Conservation (phyloP, 2,797 vertebrate species). For the Apogon talboti region DNA sequence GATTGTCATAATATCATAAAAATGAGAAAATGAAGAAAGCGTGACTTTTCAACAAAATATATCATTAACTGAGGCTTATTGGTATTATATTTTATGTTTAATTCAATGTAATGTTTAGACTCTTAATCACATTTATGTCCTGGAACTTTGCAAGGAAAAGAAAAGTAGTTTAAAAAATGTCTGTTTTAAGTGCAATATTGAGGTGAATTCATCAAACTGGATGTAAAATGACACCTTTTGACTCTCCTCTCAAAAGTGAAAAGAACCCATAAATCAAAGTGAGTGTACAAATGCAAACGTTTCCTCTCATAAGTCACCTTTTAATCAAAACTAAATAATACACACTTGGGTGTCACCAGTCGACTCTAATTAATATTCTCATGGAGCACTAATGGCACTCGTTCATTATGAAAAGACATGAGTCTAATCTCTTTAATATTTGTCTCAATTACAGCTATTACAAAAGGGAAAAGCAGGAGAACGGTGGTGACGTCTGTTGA, state of each 20-base stretch:
- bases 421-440: constrained; percentile 56
- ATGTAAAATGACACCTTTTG: constrained; percentile 9
- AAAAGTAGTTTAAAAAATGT: no score
- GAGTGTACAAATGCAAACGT: constrained; percentile 24
- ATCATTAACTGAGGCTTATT: no score
- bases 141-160: no score
- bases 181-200: no score
- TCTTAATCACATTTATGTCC: no score
- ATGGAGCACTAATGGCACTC: constrained; percentile 30
- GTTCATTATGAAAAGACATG: constrained; percentile 56
- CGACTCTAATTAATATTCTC: constrained; percentile 43
- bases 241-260: constrained; percentile 1
- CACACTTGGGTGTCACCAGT: constrained; percentile 36
- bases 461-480: neutral
- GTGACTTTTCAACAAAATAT: no score
- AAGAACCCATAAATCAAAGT: constrained; percentile 7
- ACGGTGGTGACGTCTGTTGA: constrained; percentile 21
- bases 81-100: no score
- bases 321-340: constrained; percentile 53
- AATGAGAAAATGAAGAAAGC: no score
- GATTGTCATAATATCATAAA: no score
- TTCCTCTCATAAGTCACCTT: constrained; percentile 21
- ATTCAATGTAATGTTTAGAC: no score
- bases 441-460: constrained; percentile 44
- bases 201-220: neutral